Percentiles rank a stretch among this genome's conserved stretches.
Evolutionary conservation across 2,113 vertebrate genomes (phyloP).

Genomic region (Tragulus kanchil): DNA sequence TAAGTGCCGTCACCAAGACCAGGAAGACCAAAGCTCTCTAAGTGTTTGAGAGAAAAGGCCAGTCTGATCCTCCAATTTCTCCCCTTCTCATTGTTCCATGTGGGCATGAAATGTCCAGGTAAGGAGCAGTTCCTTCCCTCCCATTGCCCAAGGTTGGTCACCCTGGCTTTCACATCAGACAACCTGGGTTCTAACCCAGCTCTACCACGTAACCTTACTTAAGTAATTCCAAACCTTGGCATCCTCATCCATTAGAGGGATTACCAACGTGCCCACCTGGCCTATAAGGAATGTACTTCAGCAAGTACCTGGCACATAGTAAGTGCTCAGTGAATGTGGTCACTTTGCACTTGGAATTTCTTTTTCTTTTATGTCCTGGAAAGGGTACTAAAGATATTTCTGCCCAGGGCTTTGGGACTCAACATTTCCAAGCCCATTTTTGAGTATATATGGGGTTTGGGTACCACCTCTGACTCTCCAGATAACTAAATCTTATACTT

Average conservation of each 20-base stretch:
- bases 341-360: constrained; percentile 15
- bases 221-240: neutral
- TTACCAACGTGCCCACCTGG: neutral
- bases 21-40: neutral
- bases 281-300: neutral
- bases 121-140: neutral
- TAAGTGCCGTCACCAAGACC: neutral
- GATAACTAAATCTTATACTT: neutral
- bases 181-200: neutral
- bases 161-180: neutral
- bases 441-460: neutral
- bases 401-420: neutral
- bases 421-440: constrained; percentile 9
- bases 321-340: neutral
- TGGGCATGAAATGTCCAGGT: neutral
- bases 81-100: neutral
- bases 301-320: neutral
- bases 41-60: neutral
- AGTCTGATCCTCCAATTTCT: neutral
- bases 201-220: neutral
- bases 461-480: neutral
- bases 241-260: neutral
- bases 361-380: neutral
- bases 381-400: neutral
- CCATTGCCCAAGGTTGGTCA: neutral